phyloP scores from a whole-genome alignment of 2,888 invertebrate genomes.

The Harpalus rufipes region DNA sequence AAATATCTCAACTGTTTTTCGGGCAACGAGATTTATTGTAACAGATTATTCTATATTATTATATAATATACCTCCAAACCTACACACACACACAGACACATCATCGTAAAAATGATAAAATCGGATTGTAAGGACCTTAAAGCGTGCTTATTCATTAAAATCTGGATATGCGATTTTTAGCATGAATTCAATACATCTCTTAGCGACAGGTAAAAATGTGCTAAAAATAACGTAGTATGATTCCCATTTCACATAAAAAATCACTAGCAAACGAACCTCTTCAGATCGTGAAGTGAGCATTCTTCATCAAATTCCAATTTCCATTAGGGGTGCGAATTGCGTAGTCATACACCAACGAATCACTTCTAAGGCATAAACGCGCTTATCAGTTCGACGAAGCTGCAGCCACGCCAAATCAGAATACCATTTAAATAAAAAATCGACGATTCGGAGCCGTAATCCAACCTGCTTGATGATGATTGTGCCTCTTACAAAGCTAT shows the following conservation, averaged over 20 bases:
- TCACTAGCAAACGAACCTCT: neutral
- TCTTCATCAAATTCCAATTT: constrained; percentile 50
- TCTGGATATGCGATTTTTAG: too few species aligned
- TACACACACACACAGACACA: too few species aligned
- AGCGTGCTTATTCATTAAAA: too few species aligned
- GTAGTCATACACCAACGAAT: constrained; percentile 45
- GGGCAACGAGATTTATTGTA: too few species aligned
- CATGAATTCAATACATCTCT: too few species aligned
- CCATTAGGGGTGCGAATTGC: constrained; percentile 9
- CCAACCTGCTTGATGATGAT: neutral
- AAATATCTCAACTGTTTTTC: too few species aligned
- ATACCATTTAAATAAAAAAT: constrained; percentile 22
- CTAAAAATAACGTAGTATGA: too few species aligned
- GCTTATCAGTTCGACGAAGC: neutral
- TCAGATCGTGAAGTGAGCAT: constrained; percentile 31
- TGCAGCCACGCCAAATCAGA: constrained; percentile 1
- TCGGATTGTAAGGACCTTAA: too few species aligned
- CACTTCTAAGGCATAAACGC: constrained; percentile 17
- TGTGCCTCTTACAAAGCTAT: neutral
- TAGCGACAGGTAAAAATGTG: too few species aligned
- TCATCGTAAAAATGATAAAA: too few species aligned
- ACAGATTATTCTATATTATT: too few species aligned
- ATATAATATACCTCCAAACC: too few species aligned
- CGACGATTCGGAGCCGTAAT: neutral
- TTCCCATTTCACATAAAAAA: neutral